Percentiles rank a stretch among this genome's conserved stretches.
Conservation (phyloP, 2,797 vertebrate species). For the Hoplostethus mediterraneus region DNA sequence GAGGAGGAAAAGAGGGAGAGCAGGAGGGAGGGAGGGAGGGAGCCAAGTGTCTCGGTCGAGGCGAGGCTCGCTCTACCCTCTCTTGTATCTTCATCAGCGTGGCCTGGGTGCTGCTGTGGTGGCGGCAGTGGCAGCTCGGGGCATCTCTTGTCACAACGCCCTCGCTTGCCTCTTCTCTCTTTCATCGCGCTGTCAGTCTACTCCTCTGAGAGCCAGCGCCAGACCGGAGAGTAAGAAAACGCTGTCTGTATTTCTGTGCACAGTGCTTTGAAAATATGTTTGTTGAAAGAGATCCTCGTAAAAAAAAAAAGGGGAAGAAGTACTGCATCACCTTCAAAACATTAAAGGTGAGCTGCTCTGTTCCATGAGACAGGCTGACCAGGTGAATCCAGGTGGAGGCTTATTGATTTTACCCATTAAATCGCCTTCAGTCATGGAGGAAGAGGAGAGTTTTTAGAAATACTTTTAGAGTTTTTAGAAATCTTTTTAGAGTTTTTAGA, state of each 20-base stretch:
- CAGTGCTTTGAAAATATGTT: background rate
- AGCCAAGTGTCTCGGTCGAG: background rate
- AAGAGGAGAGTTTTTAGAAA: too few species aligned
- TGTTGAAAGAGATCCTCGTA: background rate
- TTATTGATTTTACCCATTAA: too few species aligned
- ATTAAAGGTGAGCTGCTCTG: too few species aligned
- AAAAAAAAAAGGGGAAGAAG: background rate
- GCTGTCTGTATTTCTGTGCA: background rate
- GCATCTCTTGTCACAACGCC: conserved; percentile 10
- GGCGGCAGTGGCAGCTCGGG: background rate
- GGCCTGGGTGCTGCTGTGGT: background rate
- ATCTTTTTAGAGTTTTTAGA: too few species aligned
- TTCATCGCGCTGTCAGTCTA: background rate
- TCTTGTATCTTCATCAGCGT: conserved; percentile 44
- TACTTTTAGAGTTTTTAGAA: too few species aligned
- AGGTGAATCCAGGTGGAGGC: too few species aligned
- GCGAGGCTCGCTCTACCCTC: conserved; percentile 1
- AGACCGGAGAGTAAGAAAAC: background rate
- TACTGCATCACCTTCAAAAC: background rate
- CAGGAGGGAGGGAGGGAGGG: background rate
- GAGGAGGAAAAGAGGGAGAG: conserved; percentile 12
- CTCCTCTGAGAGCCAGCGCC: background rate
- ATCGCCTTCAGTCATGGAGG: too few species aligned
- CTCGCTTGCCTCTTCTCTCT: background rate
- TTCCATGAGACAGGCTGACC: too few species aligned